Evolutionary conservation across 2,113 vertebrate species (phyloP), one percentile per base, ranked within the genome.

Genomic region (Climacteris rufus): DNA sequence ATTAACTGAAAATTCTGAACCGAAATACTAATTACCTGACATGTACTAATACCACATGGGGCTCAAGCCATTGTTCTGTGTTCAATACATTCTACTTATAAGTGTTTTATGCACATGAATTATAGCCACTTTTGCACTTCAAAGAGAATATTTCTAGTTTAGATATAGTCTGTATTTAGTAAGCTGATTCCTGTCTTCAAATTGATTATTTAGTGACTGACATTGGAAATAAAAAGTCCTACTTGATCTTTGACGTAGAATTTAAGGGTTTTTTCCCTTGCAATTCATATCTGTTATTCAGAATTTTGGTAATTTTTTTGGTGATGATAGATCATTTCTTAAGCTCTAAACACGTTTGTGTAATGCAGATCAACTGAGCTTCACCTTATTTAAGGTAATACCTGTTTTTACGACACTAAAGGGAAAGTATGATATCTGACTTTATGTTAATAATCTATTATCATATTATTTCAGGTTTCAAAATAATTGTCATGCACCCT

Each of bases 41-140:
- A 35, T 63, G 59, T 28, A n/a, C n/a, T 0, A 0, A 57, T 86
- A 14, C 11, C 7, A 50, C 3, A 28, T n/a, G 40, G 23, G 3
- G 9, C 61, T 35, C 15, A 74, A 86, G 35, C 7, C 42, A n/a
- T n/a, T n/a, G n/a, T n/a, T n/a, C n/a, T 35, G 8, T 33, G 19
- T 9, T 81, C 27, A 50, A 4, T 60, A 31, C 3, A 14, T 82
- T 74, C 31, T 74, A 30, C 19, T 27, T 30, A 12, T 59, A 79
- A 65, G 56, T 20, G 8, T 47, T 79, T 52, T 54, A 60, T 71
- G 7, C 10, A 37, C 44, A 33, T 22, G 42, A 42, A 82, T 64
- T 75, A 39, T 13, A 45, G 7, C 20, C 20, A 35, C 8, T 54
- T 87, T 49, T 71, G 9, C 18, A 70, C 27, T 54, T 85, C 39